Evolutionary conservation across 1,140 invertebrate species (phyloP).

Genomic region (Philotrypesis tridentata): DNA sequence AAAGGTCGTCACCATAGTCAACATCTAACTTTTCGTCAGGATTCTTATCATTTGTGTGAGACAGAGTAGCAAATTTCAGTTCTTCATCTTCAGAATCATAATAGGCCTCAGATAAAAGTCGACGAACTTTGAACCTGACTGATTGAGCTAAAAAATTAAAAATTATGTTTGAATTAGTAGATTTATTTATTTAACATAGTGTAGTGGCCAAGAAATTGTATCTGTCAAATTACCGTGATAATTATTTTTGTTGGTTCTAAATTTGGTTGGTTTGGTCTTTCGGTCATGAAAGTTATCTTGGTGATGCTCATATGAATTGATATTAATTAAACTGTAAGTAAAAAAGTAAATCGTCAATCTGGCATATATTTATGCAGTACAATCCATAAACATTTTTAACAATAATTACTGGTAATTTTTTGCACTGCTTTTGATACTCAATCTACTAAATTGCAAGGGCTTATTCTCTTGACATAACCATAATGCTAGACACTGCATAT

Average conservation of each 20-base stretch:
- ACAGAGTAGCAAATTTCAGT: background rate
- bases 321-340: background rate
- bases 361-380: too few species aligned
- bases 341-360: too few species aligned
- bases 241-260: background rate
- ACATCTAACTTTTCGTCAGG: background rate
- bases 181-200: too few species aligned
- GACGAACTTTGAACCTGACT: background rate
- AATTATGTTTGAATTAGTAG: background rate
- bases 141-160: background rate
- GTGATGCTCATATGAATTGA: background rate
- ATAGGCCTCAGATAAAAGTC: background rate
- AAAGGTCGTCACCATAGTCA: conserved; percentile 24
- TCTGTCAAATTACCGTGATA: background rate
- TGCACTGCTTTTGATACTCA: background rate
- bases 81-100: background rate
- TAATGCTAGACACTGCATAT: background rate
- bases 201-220: background rate
- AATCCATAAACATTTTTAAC: too few species aligned
- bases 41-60: background rate
- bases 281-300: background rate
- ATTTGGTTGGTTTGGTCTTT: background rate
- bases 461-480: background rate
- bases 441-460: background rate
- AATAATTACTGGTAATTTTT: background rate